Percentiles rank a stretch among this genome's conserved stretches.
Evolutionary conservation across 2,797 vertebrate species (phyloP).

Genomic region (Arctocebus calabarensis): DNA sequence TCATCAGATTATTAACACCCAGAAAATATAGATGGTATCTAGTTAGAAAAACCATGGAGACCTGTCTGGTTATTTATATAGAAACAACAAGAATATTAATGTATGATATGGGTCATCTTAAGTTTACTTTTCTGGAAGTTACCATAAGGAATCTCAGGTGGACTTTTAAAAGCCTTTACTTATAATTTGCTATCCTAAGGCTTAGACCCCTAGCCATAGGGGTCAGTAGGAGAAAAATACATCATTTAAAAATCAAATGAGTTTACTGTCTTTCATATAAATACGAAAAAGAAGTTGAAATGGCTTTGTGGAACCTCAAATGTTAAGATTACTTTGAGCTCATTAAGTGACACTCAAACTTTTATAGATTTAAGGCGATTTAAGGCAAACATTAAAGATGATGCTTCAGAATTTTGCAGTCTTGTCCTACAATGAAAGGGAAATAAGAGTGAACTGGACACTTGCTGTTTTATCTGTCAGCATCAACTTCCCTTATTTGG

Average conservation of each 20-base stretch:
- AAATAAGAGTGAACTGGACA: background rate
- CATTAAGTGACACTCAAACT: conserved; percentile 22
- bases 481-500: background rate
- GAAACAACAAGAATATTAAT: background rate
- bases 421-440: background rate
- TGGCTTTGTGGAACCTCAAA: conserved; percentile 23
- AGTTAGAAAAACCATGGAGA: background rate
- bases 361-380: conserved; percentile 43
- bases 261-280: conserved; percentile 79
- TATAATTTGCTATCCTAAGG: background rate
- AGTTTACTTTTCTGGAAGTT: background rate
- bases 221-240: background rate
- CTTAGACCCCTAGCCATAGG: background rate
- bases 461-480: background rate
- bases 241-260: conserved; percentile 37
- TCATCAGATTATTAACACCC: background rate
- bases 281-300: conserved; percentile 36
- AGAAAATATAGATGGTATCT: background rate
- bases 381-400: background rate
- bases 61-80: background rate
- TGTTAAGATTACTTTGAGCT: conserved; percentile 9
- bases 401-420: background rate
- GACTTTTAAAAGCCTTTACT: background rate
- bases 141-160: background rate
- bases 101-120: background rate